These are phyloP conservation scores for Eumeta japonica DNA, from an alignment of 1,140 invertebrate species.

Conservation along the genomic window DNA sequence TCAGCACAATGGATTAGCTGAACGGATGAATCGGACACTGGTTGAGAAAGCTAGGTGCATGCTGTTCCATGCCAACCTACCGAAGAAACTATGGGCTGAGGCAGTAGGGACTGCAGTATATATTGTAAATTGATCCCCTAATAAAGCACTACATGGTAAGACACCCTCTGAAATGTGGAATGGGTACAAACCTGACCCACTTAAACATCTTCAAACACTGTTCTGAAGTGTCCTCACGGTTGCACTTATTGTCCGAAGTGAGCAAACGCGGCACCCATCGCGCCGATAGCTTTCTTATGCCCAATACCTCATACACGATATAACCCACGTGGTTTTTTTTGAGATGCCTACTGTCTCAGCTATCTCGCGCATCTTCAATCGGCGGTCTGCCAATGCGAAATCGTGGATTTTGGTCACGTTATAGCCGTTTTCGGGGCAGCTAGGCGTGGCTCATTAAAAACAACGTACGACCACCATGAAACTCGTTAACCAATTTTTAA, in stretches of 20 bases:
- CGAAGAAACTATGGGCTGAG: neutral
- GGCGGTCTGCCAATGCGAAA: slow-evolving; percentile 19
- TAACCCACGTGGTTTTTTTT: slow-evolving; percentile 15
- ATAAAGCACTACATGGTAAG: slow-evolving; percentile 13
- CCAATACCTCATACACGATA: no score
- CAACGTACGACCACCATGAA: slow-evolving; percentile 25
- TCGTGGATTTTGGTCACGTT: slow-evolving; percentile 25
- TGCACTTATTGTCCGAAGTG: slow-evolving; percentile 25
- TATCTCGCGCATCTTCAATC: slow-evolving; percentile 23
- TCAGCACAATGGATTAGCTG: no score
- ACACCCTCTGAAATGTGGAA: slow-evolving; percentile 42
- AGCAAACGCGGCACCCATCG: no score
- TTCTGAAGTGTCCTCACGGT: slow-evolving; percentile 21
- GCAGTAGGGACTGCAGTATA: slow-evolving; percentile 11
- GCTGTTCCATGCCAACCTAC: slow-evolving; percentile 10
- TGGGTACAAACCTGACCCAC: slow-evolving; percentile 27
- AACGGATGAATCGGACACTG: slow-evolving; percentile 13
- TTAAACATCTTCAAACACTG: slow-evolving; percentile 27
- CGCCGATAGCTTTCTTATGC: no score
- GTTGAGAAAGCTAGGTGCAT: no score
- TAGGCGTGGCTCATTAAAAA: slow-evolving; percentile 23
- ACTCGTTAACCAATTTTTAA: slow-evolving; percentile 25
- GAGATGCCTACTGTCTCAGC: slow-evolving; percentile 19
- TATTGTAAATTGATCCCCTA: slow-evolving; percentile 20
- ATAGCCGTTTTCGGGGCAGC: slow-evolving; percentile 18